Percentiles rank a stretch among this genome's conserved stretches.
Conservation (phyloP, 2,888 invertebrate genomes). For the Drosophila basisetae region DNA sequence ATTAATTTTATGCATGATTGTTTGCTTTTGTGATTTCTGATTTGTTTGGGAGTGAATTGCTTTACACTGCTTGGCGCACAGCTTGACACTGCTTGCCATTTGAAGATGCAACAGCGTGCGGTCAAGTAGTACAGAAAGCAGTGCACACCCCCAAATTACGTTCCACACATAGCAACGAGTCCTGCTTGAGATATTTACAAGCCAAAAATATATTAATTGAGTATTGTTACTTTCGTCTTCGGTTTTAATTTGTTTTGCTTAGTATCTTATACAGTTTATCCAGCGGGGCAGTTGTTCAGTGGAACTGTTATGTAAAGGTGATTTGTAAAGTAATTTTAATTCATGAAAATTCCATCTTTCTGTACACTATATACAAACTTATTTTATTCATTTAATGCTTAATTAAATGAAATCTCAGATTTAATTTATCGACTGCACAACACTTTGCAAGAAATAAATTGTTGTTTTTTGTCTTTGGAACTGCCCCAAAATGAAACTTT, state of each 20-base stretch:
- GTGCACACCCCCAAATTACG: slow-evolving; percentile 16
- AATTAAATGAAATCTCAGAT: neutral
- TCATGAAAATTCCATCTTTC: neutral
- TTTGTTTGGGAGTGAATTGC: neutral
- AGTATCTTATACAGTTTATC: neutral
- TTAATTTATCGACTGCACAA: neutral
- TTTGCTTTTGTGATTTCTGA: neutral
- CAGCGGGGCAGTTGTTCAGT: neutral
- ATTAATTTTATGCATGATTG: slow-evolving; percentile 1
- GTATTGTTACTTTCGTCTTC: neutral
- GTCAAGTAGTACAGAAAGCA: slow-evolving; percentile 27
- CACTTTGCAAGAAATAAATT: neutral
- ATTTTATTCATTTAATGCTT: neutral
- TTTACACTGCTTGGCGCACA: neutral
- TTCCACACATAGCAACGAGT: neutral
- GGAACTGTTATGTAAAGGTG: neutral
- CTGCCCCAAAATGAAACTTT: neutral
- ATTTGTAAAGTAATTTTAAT: neutral
- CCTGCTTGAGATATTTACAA: slow-evolving; percentile 5
- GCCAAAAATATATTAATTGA: neutral
- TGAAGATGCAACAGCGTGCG: neutral
- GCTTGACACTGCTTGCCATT: neutral
- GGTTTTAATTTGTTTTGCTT: neutral
- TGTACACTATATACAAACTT: neutral
- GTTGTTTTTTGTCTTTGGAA: neutral